Evolutionary conservation across 1,140 invertebrate genomes (phyloP).

Genomic region (Holotrichia oblita): DNA sequence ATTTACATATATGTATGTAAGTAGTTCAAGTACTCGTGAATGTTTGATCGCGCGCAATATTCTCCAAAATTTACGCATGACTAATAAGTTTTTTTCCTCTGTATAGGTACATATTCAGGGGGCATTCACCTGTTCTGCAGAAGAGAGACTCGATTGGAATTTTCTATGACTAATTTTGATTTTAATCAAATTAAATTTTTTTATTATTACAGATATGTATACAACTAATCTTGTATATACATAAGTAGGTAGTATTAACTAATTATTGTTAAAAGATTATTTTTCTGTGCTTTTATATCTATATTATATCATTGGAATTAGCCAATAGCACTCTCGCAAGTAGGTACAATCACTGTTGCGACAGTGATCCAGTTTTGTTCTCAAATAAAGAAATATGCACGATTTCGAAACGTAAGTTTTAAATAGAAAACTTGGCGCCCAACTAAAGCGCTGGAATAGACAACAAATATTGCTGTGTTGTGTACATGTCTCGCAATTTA

Average conservation of each 20-base stretch:
- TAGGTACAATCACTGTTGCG: not conserved
- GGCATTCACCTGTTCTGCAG: not conserved
- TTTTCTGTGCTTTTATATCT: constrained; percentile 13
- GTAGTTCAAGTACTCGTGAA: constrained; percentile 6
- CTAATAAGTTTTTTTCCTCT: constrained; percentile 15
- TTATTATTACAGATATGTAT: too few species aligned
- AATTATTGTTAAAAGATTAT: constrained; percentile 1
- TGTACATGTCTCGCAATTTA: too few species aligned
- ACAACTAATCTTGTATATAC: too few species aligned
- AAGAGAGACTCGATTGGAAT: not conserved
- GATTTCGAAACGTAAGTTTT: constrained; percentile 1
- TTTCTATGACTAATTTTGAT: not conserved
- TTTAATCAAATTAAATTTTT: not conserved
- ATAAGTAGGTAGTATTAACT: too few species aligned
- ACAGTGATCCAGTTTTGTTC: constrained; percentile 17
- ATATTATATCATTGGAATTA: constrained; percentile 18
- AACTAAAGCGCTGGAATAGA: too few species aligned
- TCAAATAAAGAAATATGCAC: constrained; percentile 10
- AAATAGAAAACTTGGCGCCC: not conserved
- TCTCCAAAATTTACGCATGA: constrained; percentile 21
- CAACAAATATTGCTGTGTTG: too few species aligned
- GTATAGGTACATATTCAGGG: not conserved
- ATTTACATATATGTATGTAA: not conserved
- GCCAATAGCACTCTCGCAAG: not conserved
- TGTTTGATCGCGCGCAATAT: not conserved